Base-by-base conservation (phyloP, 2,797 vertebrate genomes). In the Monodelphis domestica region DNA sequence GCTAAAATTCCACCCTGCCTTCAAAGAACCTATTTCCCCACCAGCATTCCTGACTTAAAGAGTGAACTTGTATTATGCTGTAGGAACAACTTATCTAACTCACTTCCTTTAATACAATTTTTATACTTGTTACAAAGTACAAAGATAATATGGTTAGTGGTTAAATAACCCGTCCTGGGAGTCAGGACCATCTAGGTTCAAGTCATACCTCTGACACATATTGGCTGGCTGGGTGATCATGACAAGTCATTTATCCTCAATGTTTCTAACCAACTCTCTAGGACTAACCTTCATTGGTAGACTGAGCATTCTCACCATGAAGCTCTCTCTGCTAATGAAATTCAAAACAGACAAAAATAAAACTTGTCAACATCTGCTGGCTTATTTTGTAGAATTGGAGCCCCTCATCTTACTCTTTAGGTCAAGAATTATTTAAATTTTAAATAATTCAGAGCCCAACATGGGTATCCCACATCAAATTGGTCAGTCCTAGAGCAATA, bases 61-160 rank as follows among this genome's bases (percentile, higher is more conserved):
- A 95, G 90, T 55, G 94, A 93, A 54, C 91, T 91, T 90, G n/a
- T 84, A 93, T 29, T 90, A 91, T 93, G 10, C 28, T 29, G 54
- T 53, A 78, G 78, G 87, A 95, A 95, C 91, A 94, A 95, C 7
- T 0, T 57, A 92, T 95, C 92, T 97, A 95, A 97, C 91, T 97
- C 96, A 96, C 52, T 92, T 97, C 95, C 94, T 93, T 63, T 78
- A 88, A 54, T 53, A 78, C 59, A 94, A 88, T 88, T 91, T 93
- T 97, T 78, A 95, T 26, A 84, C 70, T 84, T 84, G 70, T 11
- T 84, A 50, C 26, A 50, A 50, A 84, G 70, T 28, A 26, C 10
- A 84, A 7, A 84, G 38, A 38, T 70, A 84, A 21, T 21, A 50
- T 78, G 70, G 3, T 10, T 78, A 38, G 70, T 50, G 38, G 9